Evolutionary conservation across 2,888 invertebrate species (phyloP).

Genomic region (Acronicta psi): DNA sequence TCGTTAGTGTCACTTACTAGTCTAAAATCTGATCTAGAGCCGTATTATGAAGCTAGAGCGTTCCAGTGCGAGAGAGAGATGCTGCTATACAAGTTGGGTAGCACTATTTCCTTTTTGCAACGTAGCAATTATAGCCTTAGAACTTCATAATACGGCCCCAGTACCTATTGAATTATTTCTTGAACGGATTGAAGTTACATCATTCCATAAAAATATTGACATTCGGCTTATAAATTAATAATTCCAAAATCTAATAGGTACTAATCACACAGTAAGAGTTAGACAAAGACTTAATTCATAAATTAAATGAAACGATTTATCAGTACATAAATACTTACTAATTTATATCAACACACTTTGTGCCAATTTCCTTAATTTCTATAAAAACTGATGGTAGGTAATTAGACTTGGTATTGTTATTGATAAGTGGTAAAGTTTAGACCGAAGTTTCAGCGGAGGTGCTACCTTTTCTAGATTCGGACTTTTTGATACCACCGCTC

Average conservation of each 20-base stretch:
- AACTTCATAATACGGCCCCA: no score
- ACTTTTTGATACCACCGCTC: constrained; percentile 79
- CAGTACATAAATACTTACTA: constrained; percentile 25
- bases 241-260: constrained; percentile 13
- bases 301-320: neutral
- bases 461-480: constrained; percentile 76
- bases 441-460: constrained; percentile 87
- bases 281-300: neutral
- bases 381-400: constrained; percentile 2
- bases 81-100: no score
- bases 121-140: no score
- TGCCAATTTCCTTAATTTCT: constrained; percentile 48
- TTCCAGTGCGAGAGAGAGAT: no score
- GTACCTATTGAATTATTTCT: no score
- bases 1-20: no score
- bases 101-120: no score
- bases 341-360: constrained; percentile 48
- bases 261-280: constrained; percentile 6
- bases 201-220: neutral
- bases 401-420: neutral
- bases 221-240: no score
- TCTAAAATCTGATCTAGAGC: no score
- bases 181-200: no score
- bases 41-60: no score
- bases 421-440: constrained; percentile 58